Conservation (phyloP, 2,888 invertebrate genomes). For the Drosophila phalerata region DNA sequence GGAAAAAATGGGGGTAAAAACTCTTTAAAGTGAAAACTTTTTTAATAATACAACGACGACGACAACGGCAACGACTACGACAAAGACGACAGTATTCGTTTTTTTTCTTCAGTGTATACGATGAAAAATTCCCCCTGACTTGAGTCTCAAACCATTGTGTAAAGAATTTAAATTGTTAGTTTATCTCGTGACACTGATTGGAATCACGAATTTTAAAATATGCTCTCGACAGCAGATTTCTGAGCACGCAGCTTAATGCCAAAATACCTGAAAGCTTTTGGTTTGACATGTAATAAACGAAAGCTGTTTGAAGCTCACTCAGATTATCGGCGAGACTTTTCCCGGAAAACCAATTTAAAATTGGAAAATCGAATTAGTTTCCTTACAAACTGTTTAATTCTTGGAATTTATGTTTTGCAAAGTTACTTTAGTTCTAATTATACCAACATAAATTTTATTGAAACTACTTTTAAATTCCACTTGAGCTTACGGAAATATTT, state of each 20-base stretch:
- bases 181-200: constrained; percentile 69
- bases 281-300: constrained; percentile 41
- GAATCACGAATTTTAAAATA: constrained; percentile 48
- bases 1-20: constrained; percentile 21
- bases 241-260: constrained; percentile 29
- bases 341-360: constrained; percentile 10
- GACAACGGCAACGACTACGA: constrained; percentile 27
- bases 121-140: constrained; percentile 17
- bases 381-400: neutral
- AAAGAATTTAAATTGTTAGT: constrained; percentile 72
- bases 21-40: constrained; percentile 76
- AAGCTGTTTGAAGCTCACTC: constrained; percentile 25
- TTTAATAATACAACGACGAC: constrained; percentile 74
- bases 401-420: neutral
- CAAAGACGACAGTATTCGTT: constrained; percentile 33
- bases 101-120: constrained; percentile 20
- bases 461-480: neutral
- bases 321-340: constrained; percentile 8
- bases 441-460: neutral
- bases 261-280: constrained; percentile 33
- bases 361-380: constrained; percentile 9
- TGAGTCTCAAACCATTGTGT: constrained; percentile 33
- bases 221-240: constrained; percentile 18
- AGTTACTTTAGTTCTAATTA: neutral
- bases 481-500: neutral